Conservation (phyloP, 1,140 invertebrate species). For the Drosophila orosa region DNA sequence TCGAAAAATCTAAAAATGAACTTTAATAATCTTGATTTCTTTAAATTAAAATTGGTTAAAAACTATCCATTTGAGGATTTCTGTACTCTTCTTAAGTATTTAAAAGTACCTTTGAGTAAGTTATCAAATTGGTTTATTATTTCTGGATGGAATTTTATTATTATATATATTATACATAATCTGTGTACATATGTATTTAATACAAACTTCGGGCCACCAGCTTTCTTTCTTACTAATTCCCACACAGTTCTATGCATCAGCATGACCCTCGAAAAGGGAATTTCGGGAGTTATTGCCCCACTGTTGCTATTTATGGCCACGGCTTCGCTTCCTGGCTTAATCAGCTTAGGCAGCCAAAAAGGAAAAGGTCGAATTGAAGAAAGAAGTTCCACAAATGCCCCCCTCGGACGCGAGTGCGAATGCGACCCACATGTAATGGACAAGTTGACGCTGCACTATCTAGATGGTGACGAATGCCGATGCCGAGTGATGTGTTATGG, state of each 20-base stretch:
- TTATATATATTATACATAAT: too few species aligned
- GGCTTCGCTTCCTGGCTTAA: constrained; percentile 25
- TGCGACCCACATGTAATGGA: constrained; percentile 41
- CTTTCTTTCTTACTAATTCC: background rate
- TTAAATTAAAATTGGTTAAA: too few species aligned
- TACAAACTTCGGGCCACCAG: too few species aligned
- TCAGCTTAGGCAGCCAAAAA: constrained; percentile 29
- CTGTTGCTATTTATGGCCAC: background rate
- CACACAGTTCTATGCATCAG: background rate
- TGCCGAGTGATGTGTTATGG: constrained; percentile 53
- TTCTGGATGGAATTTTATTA: too few species aligned
- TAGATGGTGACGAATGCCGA: constrained; percentile 68
- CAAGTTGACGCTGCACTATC: constrained; percentile 52
- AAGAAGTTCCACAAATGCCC: constrained; percentile 47
- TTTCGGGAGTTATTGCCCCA: background rate
- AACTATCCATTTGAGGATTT: too few species aligned
- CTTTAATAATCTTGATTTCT: too few species aligned
- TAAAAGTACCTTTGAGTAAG: too few species aligned
- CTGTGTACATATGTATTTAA: too few species aligned
- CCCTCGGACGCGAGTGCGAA: background rate
- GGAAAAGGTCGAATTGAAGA: background rate
- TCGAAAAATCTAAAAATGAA: too few species aligned
- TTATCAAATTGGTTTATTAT: too few species aligned
- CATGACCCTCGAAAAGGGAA: background rate
- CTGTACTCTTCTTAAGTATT: too few species aligned